Evolutionary conservation across 2,113 vertebrate genomes (phyloP).

Genomic region (Sus scrofa): DNA sequence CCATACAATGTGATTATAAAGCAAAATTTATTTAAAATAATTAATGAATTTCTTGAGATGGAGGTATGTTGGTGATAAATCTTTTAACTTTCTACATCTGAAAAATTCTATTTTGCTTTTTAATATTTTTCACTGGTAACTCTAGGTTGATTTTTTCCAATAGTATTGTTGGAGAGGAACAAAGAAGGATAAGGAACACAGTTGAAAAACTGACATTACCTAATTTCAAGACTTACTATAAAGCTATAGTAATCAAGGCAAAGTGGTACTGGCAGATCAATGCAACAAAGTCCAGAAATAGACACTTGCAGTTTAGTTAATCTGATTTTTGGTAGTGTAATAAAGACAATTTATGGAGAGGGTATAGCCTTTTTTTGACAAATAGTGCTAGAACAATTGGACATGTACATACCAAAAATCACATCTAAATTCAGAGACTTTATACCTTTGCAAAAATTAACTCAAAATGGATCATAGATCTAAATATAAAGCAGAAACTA

Average conservation of each 20-base stretch:
- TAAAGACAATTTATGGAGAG: neutral
- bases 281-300: neutral
- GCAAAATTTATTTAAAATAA: neutral
- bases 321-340: neutral
- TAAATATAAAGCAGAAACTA: neutral
- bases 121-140: neutral
- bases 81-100: constrained; percentile 15
- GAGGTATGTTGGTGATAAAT: neutral
- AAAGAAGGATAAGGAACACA: neutral
- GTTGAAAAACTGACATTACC: neutral
- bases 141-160: neutral
- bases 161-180: neutral
- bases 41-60: neutral
- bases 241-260: neutral
- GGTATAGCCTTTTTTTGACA: neutral
- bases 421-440: neutral
- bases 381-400: neutral
- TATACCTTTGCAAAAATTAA: neutral
- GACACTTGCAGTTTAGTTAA: neutral
- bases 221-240: neutral
- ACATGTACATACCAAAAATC: neutral
- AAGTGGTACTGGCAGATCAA: neutral
- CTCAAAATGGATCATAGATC: neutral
- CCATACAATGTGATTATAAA: neutral
- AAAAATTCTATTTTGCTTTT: neutral